A percentile compares a stretch with the other conserved stretches of the same genome.
Evolutionary conservation across 1,140 invertebrate genomes (phyloP).

Genomic region (Drosophila quadrilineata): DNA sequence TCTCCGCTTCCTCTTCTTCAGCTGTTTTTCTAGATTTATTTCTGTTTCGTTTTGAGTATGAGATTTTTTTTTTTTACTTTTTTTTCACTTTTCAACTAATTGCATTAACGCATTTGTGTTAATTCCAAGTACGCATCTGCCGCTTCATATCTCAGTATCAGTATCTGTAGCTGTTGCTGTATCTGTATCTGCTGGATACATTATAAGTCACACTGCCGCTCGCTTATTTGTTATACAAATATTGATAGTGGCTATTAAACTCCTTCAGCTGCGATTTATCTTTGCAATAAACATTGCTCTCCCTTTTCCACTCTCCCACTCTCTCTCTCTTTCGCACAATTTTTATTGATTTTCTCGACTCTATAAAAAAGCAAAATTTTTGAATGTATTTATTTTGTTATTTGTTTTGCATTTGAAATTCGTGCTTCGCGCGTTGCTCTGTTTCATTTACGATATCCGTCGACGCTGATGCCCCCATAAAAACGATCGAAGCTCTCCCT

Average conservation of each 20-base stretch:
- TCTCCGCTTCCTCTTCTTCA: background rate
- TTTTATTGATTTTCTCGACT: slow-evolving; percentile 53
- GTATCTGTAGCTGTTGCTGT: slow-evolving; percentile 2
- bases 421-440: slow-evolving; percentile 44
- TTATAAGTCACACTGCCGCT: slow-evolving; percentile 29
- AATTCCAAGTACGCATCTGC: slow-evolving; percentile 67
- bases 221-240: slow-evolving; percentile 69
- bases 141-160: background rate
- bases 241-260: slow-evolving; percentile 65
- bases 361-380: too few relatives aligned
- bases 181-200: slow-evolving; percentile 50
- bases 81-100: slow-evolving; percentile 76
- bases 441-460: slow-evolving; percentile 38
- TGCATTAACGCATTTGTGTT: slow-evolving; percentile 72
- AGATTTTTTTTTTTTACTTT: slow-evolving; percentile 18
- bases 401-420: background rate
- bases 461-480: slow-evolving; percentile 5
- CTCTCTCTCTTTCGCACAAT: too few relatives aligned
- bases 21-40: slow-evolving; percentile 24
- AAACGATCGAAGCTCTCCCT: slow-evolving; percentile 41
- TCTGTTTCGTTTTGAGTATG: slow-evolving; percentile 15
- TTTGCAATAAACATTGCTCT: slow-evolving; percentile 53
- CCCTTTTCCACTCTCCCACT: too few relatives aligned
- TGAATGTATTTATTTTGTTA: too few relatives aligned
- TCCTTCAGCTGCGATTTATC: slow-evolving; percentile 63